Conservation (phyloP, 2,888 invertebrate genomes). For the Ennomos erosarius region DNA sequence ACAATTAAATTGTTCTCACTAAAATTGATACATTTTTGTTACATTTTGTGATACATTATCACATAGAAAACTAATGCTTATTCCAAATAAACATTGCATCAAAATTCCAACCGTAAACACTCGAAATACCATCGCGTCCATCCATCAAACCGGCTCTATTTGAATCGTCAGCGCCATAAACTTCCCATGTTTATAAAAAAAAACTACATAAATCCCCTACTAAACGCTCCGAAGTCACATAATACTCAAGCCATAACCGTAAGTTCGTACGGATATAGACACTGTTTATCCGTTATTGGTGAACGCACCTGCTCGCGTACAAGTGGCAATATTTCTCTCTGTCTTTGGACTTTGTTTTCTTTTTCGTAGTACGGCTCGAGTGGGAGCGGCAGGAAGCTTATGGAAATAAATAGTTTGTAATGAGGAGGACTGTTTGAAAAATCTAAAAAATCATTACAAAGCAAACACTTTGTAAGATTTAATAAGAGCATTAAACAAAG, state of each 20-base stretch:
- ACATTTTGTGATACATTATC: background rate
- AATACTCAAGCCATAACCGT: conserved; percentile 31
- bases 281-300: conserved; percentile 57
- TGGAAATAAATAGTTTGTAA: too few species aligned
- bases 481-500: too few species aligned
- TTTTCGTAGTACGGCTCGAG: conserved; percentile 24
- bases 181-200: conserved; percentile 37
- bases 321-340: conserved; percentile 66
- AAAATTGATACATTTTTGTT: background rate
- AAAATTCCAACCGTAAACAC: conserved; percentile 5
- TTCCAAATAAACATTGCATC: background rate
- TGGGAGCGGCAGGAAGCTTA: conserved; percentile 12
- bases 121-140: conserved; percentile 5
- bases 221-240: conserved; percentile 37
- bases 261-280: conserved; percentile 41
- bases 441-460: too few species aligned
- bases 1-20: too few species aligned
- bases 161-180: conserved; percentile 26
- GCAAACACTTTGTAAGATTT: too few species aligned
- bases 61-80: background rate
- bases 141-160: conserved; percentile 19
- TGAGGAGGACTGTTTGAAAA: too few species aligned
- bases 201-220: conserved; percentile 37
- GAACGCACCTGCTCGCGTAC: conserved; percentile 67
- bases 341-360: conserved; percentile 42